Evolutionary conservation across 1,140 invertebrate species (phyloP).

Genomic region (Calycopis cecrops): DNA sequence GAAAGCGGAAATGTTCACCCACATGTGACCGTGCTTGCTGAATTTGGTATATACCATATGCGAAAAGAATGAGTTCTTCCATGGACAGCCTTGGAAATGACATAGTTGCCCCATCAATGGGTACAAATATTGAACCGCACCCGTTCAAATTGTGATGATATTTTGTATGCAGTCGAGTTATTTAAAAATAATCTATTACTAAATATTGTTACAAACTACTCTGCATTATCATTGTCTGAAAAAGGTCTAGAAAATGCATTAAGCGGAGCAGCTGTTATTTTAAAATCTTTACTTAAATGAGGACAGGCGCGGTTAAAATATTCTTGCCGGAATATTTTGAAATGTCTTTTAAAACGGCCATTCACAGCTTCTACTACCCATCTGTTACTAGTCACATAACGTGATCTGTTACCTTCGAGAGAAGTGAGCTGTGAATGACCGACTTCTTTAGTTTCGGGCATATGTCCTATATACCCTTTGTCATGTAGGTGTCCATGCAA

Average conservation of each 20-base stretch:
- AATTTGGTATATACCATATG: constrained; percentile 26
- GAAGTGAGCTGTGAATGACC: constrained; percentile 29
- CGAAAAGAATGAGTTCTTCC: constrained; percentile 25
- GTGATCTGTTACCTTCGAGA: constrained; percentile 25
- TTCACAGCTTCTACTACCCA: too few species aligned
- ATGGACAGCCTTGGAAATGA: constrained; percentile 23
- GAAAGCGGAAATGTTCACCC: too few species aligned
- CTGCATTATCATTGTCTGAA: constrained; percentile 21
- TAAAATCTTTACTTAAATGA: too few species aligned
- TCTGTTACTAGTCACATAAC: constrained; percentile 2
- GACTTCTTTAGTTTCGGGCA: constrained; percentile 23
- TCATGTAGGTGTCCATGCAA: constrained; percentile 25
- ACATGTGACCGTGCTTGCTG: constrained; percentile 21
- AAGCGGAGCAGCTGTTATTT: constrained; percentile 29
- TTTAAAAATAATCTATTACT: constrained; percentile 22
- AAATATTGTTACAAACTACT: constrained; percentile 27
- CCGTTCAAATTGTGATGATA: constrained; percentile 25
- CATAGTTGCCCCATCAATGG: constrained; percentile 20
- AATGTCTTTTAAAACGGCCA: constrained; percentile 31
- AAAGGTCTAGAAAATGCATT: constrained; percentile 25
- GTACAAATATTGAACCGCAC: constrained; percentile 21
- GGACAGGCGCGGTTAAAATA: constrained; percentile 27
- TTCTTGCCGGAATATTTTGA: constrained; percentile 31
- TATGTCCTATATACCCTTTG: constrained; percentile 22
- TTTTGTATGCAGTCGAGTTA: constrained; percentile 17